These are phyloP conservation scores for Nansenia antarctica DNA, from an alignment of 2,113 vertebrate genomes.

Conservation along the genomic window DNA sequence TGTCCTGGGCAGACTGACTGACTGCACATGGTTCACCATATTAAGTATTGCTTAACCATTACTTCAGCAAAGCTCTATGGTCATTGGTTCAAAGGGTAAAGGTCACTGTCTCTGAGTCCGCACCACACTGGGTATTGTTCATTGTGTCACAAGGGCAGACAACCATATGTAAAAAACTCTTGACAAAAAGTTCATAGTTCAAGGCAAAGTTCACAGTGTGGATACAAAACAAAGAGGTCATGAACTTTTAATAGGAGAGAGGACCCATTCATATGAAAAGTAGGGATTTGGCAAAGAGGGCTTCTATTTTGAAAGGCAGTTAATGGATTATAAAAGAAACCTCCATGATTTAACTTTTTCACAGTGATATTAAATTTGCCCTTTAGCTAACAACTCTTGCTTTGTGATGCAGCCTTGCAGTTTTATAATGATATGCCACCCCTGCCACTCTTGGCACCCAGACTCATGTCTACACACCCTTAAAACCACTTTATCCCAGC, in stretches of 20 bases:
- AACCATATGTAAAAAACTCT: background rate
- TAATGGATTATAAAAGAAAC: background rate
- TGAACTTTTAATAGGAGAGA: background rate
- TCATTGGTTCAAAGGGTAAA: background rate
- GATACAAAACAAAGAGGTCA: background rate
- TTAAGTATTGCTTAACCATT: conserved; percentile 11
- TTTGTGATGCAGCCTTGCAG: conserved; percentile 23
- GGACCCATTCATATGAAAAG: background rate
- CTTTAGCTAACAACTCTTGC: conserved; percentile 11
- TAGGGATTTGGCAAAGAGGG: background rate
- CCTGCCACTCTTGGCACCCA: conserved; percentile 9
- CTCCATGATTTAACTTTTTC: background rate
- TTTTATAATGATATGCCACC: conserved; percentile 17
- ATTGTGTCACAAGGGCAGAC: background rate
- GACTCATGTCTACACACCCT: conserved; percentile 4
- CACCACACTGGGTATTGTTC: background rate
- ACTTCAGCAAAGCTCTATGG: background rate
- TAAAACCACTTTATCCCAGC: conserved; percentile 20
- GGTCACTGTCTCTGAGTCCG: background rate
- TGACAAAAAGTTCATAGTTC: background rate
- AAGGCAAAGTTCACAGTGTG: background rate
- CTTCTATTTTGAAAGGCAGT: background rate
- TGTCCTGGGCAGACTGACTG: conserved; percentile 14
- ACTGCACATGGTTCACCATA: conserved; percentile 21
- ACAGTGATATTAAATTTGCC: background rate